Conservation (phyloP, 2,113 vertebrate genomes). For the Phoenicopterus ruber region DNA sequence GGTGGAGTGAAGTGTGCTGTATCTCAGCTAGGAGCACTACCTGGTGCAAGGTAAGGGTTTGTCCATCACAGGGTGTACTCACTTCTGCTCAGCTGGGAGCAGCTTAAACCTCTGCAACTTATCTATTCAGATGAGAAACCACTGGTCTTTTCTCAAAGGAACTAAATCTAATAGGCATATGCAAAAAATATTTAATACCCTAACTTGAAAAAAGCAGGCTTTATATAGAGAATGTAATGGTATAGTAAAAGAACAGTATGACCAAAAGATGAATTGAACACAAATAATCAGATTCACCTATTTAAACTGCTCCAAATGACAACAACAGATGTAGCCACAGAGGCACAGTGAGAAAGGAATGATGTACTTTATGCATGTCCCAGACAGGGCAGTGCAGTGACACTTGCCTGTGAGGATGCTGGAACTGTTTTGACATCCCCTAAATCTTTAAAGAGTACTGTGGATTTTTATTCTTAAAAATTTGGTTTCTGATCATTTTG, state of each 20-base stretch:
- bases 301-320: neutral
- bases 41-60: neutral
- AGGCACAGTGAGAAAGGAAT: neutral
- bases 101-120: neutral
- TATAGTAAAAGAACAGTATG: neutral
- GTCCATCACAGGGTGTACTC: rapidly evolving
- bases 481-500: neutral
- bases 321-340: neutral
- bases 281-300: neutral
- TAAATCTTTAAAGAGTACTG: neutral
- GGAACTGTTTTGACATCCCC: neutral
- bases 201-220: neutral
- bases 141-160: neutral
- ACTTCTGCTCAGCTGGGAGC: neutral
- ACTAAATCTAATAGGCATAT: neutral
- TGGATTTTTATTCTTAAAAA: neutral
- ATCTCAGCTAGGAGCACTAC: neutral
- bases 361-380: neutral
- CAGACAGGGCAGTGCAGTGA: neutral
- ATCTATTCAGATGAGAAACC: neutral
- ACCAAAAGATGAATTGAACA: neutral
- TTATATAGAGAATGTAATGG: neutral
- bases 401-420: neutral
- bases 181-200: neutral
- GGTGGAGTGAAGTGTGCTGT: rapidly evolving